A percentile compares a stretch with the other conserved stretches of the same genome.
Evolutionary conservation across 2,888 invertebrate genomes (phyloP).

Genomic region (Tubulanus polymorphus): DNA sequence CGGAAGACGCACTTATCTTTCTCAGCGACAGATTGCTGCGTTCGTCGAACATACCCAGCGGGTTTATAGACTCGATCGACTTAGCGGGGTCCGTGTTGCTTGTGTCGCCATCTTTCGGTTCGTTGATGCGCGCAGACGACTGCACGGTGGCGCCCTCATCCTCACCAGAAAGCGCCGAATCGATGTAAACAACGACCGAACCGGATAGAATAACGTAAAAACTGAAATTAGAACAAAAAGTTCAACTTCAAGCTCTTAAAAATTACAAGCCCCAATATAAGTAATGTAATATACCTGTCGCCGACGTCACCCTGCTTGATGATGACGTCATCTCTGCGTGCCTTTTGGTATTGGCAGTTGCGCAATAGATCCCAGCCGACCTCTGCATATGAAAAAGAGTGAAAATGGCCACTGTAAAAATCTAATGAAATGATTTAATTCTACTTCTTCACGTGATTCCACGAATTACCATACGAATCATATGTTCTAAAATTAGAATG

Average conservation of each 20-base stretch:
- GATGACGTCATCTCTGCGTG: constrained; percentile 25
- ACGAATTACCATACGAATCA: no score
- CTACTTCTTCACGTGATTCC: no score
- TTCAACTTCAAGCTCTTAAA: neutral
- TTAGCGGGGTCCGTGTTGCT: constrained; percentile 1
- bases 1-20: no score
- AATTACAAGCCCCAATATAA: neutral
- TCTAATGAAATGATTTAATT: no score
- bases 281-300: constrained; percentile 23
- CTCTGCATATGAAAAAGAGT: constrained; percentile 21
- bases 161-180: constrained; percentile 37
- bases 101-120: neutral
- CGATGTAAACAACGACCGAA: constrained; percentile 41
- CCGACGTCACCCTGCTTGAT: constrained; percentile 33
- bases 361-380: constrained; percentile 30
- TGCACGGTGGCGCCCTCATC: constrained; percentile 13
- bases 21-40: no score
- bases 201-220: constrained; percentile 45
- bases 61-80: constrained; percentile 13
- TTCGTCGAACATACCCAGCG: constrained; percentile 10
- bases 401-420: no score
- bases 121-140: neutral
- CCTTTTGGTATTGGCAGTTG: constrained; percentile 26
- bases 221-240: constrained; percentile 22
- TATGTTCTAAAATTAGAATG: no score